Evolutionary conservation across 2,113 vertebrate genomes (phyloP).

Genomic region (Apistogramma diplotaenia): DNA sequence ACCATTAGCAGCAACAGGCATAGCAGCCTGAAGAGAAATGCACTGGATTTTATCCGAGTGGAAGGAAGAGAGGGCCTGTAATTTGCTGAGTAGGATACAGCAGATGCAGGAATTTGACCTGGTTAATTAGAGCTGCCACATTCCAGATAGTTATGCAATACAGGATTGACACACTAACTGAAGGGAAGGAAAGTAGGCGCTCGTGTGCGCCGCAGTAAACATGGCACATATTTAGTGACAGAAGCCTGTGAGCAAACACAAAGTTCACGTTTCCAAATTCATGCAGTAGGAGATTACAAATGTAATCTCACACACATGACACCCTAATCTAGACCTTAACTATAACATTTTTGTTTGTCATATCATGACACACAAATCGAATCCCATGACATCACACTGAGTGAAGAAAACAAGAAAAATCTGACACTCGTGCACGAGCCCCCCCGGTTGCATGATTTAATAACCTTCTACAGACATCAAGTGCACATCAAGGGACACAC

Average conservation of each 20-base stretch:
- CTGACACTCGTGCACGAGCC: slow-evolving; percentile 29
- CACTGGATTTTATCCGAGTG: background rate
- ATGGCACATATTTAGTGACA: background rate
- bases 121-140: slow-evolving; percentile 31
- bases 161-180: slow-evolving; percentile 46
- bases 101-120: slow-evolving; percentile 34
- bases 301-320: background rate
- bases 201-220: background rate
- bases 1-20: background rate
- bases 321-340: background rate
- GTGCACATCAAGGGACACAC: background rate
- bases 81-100: slow-evolving; percentile 18
- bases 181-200: background rate
- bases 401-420: background rate
- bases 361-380: background rate
- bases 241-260: background rate
- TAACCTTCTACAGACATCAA: slow-evolving; percentile 16
- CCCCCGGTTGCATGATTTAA: background rate
- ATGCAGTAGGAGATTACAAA: background rate
- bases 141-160: slow-evolving; percentile 21
- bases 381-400: background rate
- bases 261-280: background rate
- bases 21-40: background rate
- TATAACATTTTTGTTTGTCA: too few species aligned
- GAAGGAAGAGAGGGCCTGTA: background rate